A percentile compares a stretch with the other conserved stretches of the same genome.
Evolutionary conservation across 2,113 vertebrate genomes (phyloP).

Genomic region (Candoia aspera): DNA sequence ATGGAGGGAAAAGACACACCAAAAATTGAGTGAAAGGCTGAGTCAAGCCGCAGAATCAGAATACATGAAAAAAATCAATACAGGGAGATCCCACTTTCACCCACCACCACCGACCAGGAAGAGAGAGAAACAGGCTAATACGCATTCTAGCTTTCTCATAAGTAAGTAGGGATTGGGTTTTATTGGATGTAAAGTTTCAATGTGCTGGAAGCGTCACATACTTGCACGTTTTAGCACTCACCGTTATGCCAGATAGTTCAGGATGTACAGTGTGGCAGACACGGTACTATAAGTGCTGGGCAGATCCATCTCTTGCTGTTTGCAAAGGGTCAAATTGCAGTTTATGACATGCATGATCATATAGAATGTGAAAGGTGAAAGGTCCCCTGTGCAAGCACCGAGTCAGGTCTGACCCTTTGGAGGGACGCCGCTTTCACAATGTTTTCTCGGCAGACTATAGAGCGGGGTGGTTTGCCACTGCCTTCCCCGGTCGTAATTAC

Average conservation of each 20-base stretch:
- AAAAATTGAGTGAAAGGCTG: neutral
- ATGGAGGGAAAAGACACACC: conserved; percentile 7
- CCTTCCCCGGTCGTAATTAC: no score
- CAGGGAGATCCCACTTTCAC: neutral
- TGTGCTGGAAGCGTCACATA: neutral
- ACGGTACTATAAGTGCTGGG: neutral
- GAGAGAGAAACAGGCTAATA: neutral
- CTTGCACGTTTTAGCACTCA: accelerated
- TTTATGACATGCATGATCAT: no score
- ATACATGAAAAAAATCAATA: neutral
- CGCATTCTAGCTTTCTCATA: accelerated
- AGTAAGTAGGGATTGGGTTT: neutral
- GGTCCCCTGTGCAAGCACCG: no score
- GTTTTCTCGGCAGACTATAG: no score
- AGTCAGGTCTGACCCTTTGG: no score
- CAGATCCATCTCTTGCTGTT: neutral
- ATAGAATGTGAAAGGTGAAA: no score
- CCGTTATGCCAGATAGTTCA: neutral
- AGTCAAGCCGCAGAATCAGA: neutral
- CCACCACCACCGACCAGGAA: neutral
- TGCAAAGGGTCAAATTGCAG: no score
- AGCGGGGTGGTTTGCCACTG: no score
- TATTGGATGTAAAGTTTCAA: neutral
- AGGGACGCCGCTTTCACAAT: no score
- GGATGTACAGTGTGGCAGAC: neutral